Evolutionary conservation across 2,113 vertebrate genomes (phyloP).

Genomic region (Carettochelys insculpta): DNA sequence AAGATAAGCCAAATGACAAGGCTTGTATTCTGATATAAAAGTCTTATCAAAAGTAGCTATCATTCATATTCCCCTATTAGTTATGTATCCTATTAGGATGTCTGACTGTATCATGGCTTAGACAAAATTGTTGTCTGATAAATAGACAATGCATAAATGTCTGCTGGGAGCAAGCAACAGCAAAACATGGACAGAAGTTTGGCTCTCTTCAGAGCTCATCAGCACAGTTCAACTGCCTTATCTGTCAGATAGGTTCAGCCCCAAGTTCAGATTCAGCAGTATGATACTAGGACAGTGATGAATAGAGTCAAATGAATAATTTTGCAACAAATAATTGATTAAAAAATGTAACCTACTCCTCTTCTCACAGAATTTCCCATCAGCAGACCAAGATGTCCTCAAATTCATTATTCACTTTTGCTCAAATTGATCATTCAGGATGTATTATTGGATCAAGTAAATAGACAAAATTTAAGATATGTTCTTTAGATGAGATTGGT

Average conservation of each 20-base stretch:
- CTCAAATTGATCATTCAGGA: background rate
- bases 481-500: background rate
- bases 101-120: conserved; percentile 57
- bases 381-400: background rate
- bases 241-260: conserved; percentile 47
- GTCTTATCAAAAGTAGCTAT: conserved; percentile 20
- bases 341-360: conserved; percentile 23
- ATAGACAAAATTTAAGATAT: background rate
- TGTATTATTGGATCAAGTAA: background rate
- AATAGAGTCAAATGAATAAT: conserved; percentile 32
- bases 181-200: conserved; percentile 65
- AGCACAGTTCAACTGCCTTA: conserved; percentile 53
- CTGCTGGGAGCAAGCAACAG: conserved; percentile 26
- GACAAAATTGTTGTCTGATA: conserved; percentile 60
- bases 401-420: background rate
- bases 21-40: background rate
- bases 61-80: conserved; percentile 44
- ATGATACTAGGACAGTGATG: background rate
- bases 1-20: conserved; percentile 21
- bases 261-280: conserved; percentile 8
- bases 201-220: conserved; percentile 60
- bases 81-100: conserved; percentile 47
- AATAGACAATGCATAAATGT: conserved; percentile 60
- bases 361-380: background rate
- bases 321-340: background rate